Base-by-base conservation (phyloP, 2,797 vertebrate species). In the Streptopelia turtur region DNA sequence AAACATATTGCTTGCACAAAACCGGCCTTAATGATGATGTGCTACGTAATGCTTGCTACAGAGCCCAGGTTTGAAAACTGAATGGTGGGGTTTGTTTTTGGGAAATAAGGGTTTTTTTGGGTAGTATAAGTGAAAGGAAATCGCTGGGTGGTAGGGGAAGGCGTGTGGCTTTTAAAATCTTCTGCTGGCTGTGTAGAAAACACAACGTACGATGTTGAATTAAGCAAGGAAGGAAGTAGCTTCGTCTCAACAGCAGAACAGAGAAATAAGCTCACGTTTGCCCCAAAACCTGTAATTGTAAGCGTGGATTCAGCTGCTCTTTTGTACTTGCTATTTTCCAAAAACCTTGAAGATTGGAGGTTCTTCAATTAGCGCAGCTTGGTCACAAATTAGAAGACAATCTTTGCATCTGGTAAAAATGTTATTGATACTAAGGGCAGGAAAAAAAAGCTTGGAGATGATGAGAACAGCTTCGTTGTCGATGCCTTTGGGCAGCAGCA, bases 381-480 rank as follows among this genome's bases (percentile, higher is more conserved):
- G 66, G 55, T 63, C 41, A 88, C 74, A 55, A 76, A 55, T 86
- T 39, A 9, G 71, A 75, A 89, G 69, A 21, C 41, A 57, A 7
- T 43, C 16, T 90, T 94, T 84, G 63, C 85, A 63, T 90, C 41
- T 69, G 87, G 76, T 56, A 80, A 85, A 74, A 31, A 43, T 90
- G 72, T 90, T 81, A 56, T 60, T 78, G 64, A 21, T 94, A 66
- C 63, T 57, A 66, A 90, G 57, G 39, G 63, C 60, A 90, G 89
- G 76, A 82, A 85, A 86, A 83, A 27, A n/a, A 78, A 85, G 63
- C 66, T 82, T 56, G 52, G 52, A 49, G 76, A 68, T 75, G 68
- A 85, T 95, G 77, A 94, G 89, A 94, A 88, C 35, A 25, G 24
- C 90, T 92, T 84, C 94, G 71, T 47, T 93, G 75, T 71, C 60